Evolutionary conservation across 2,888 invertebrate genomes (phyloP), one percentile per base, ranked within the genome.

Genomic region (Hesperia comma): DNA sequence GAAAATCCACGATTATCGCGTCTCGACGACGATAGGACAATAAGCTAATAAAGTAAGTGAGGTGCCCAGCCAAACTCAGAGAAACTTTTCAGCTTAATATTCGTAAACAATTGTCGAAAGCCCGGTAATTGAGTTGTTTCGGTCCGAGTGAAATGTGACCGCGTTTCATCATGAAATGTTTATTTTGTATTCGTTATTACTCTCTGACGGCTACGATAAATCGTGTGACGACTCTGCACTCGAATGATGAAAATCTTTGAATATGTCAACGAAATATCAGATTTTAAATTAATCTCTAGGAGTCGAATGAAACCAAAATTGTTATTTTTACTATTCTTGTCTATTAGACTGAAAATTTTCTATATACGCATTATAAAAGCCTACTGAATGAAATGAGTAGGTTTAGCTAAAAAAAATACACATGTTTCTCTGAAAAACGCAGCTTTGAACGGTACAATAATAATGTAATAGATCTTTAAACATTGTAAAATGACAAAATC

Each of bases 31-130:
- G 14, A 14, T 51, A 49, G 7, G 41, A 19, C 53, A 32, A 54
- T 21, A 61, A 10, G 26, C 19, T 56, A 40, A 43, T 15, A 15
- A 41, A 53, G 54, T 54, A 54, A 61, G 61, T 54, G 41, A 61
- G 61, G 53, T 53, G 41, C 21, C 15, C 61, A 26, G 14, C 33
- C 21, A 0, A 53, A 61, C 26, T 61, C 51, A 12, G 61, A 60
- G 37, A 12, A 67, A 62, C 68, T 67, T 70, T 67, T 57, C 41
- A 40, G 19, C 53, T 67, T 70, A 67, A 67, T 68, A 70, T 70
- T 70, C 60, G 66, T 68, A 63, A 67, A 68, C 70, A 68, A 68
- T 67, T 67, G 68, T 64, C 33, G 51, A 68, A 68, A 63, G 56
- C 56, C 53, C 58, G 53, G 53, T 68, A 67, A 70, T 70, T 68